Evolutionary conservation across 2,113 vertebrate genomes (phyloP).

Genomic region (Trematomus loennbergii): DNA sequence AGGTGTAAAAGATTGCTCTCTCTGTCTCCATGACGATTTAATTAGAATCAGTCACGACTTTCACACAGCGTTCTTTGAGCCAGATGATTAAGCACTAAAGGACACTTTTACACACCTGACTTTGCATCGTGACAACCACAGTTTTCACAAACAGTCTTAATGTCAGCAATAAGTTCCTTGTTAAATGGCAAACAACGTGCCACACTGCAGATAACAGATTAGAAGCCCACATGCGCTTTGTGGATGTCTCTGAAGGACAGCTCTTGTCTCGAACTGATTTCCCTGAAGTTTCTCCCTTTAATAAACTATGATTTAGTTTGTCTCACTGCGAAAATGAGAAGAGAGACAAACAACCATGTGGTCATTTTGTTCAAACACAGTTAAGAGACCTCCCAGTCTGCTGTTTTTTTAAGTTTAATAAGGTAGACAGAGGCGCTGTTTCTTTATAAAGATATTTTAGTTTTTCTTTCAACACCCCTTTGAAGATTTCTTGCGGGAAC

Average conservation of each 20-base stretch:
- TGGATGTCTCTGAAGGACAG: slow-evolving; percentile 23
- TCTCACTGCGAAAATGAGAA: slow-evolving; percentile 15
- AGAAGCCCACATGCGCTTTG: slow-evolving; percentile 25
- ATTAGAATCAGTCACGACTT: slow-evolving; percentile 62
- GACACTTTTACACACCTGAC: slow-evolving; percentile 35
- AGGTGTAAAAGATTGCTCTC: slow-evolving; percentile 12
- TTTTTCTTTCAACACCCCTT: background rate
- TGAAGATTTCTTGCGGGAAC: slow-evolving; percentile 8
- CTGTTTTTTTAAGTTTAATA: slow-evolving; percentile 14
- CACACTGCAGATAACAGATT: slow-evolving; percentile 21
- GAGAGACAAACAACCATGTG: slow-evolving; percentile 6
- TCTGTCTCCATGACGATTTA: slow-evolving; percentile 60
- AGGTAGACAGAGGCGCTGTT: background rate
- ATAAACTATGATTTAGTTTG: slow-evolving; percentile 46
- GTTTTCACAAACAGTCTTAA: slow-evolving; percentile 13
- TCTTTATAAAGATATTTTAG: background rate
- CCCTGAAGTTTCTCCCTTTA: slow-evolving; percentile 16
- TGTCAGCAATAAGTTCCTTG: slow-evolving; percentile 4
- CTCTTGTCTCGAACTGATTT: slow-evolving; percentile 21
- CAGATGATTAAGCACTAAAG: slow-evolving; percentile 13
- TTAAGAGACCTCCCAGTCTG: slow-evolving; percentile 6
- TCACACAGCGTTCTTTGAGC: slow-evolving; percentile 47
- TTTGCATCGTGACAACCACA: slow-evolving; percentile 28
- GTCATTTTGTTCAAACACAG: slow-evolving; percentile 29
- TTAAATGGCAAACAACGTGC: slow-evolving; percentile 18